These are phyloP conservation scores for Echiichthys vipera DNA, from an alignment of 2,797 vertebrate genomes.

Conservation along the genomic window DNA sequence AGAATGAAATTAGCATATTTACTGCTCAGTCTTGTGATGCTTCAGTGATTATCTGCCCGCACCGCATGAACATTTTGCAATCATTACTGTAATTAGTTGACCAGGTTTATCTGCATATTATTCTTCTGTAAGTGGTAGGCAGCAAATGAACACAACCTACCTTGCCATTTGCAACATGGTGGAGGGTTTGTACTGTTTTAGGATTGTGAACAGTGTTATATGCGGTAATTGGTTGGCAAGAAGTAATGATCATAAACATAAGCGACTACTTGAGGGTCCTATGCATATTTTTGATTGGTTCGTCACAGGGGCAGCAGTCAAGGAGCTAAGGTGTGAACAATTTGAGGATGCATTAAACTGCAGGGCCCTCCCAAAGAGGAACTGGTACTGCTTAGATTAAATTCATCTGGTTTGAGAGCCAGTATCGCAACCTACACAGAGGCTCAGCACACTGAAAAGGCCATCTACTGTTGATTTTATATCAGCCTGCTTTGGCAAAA, in stretches of 20 bases:
- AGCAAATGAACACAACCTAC: background rate
- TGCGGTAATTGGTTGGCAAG: conserved; percentile 6
- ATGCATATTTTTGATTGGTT: conserved; percentile 22
- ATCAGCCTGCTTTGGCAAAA: background rate
- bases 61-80: conserved; percentile 52
- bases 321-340: conserved; percentile 11
- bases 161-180: background rate
- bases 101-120: conserved; percentile 63
- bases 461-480: background rate
- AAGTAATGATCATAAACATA: conserved; percentile 22
- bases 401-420: background rate
- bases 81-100: conserved; percentile 72
- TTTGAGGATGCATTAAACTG: conserved; percentile 21
- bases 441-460: background rate
- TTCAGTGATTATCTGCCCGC: conserved; percentile 60
- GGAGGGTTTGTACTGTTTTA: background rate
- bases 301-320: background rate
- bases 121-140: conserved; percentile 47
- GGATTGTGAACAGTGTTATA: background rate
- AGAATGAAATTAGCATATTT: conserved; percentile 60
- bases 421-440: background rate
- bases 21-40: conserved; percentile 55
- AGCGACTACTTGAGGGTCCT: background rate
- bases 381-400: background rate
- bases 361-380: background rate